Conservation (phyloP, 1,140 invertebrate genomes). For the Drosophila mayri region DNA sequence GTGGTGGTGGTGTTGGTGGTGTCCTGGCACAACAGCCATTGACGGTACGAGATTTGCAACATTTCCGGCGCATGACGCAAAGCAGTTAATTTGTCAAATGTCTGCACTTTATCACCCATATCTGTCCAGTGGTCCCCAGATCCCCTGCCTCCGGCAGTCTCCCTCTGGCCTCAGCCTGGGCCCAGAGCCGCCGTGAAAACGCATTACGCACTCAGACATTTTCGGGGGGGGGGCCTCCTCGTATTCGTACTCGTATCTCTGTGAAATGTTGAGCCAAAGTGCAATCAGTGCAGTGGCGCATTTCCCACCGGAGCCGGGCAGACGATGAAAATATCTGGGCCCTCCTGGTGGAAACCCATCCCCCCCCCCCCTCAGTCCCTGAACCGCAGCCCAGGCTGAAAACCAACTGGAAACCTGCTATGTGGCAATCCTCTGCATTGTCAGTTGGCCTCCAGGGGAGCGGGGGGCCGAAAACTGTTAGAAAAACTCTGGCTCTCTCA, state of each 20-base stretch:
- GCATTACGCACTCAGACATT: conserved; percentile 80
- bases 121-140: conserved; percentile 45
- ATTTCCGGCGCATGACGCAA: conserved; percentile 77
- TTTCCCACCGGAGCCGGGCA: conserved; percentile 65
- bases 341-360: conserved; percentile 3
- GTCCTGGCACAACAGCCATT: conserved; percentile 38
- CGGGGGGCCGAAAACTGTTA: conserved; percentile 37
- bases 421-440: conserved; percentile 73
- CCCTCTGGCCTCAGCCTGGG: neutral
- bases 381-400: neutral
- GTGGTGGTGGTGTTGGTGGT: neutral
- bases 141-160: neutral
- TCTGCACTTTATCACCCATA: conserved; percentile 83
- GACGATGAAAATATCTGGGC: conserved; percentile 54
- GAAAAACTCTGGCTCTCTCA: conserved; percentile 59
- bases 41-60: conserved; percentile 67
- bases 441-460: conserved; percentile 29
- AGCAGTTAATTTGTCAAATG: conserved; percentile 84
- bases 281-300: conserved; percentile 80
- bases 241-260: conserved; percentile 44
- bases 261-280: conserved; percentile 81
- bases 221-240: conserved; percentile 35
- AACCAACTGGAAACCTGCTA: conserved; percentile 24
- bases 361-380: neutral
- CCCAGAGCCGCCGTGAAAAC: conserved; percentile 55